Evolutionary conservation across 1,140 invertebrate species (phyloP).

Genomic region (Leptinotarsa texana): DNA sequence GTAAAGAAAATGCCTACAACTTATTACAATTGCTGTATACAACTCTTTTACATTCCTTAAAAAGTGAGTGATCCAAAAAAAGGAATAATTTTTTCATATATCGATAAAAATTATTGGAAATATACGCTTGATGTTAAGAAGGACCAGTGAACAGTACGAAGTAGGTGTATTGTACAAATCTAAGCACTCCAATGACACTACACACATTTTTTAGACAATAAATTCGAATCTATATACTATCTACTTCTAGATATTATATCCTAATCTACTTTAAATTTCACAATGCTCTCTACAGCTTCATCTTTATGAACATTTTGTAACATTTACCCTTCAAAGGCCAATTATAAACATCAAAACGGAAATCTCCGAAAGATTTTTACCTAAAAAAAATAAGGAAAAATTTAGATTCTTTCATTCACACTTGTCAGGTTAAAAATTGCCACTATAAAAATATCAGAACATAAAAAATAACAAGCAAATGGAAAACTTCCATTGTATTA

Average conservation of each 20-base stretch:
- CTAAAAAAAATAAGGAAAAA: neutral
- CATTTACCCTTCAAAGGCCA: conserved; percentile 17
- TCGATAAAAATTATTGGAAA: neutral
- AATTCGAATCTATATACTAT: conserved; percentile 52
- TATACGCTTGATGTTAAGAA: neutral
- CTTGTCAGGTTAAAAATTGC: no score
- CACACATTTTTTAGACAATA: conserved; percentile 51
- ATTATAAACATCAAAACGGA: conserved; percentile 24
- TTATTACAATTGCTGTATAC: neutral
- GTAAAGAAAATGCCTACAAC: neutral
- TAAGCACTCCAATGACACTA: conserved; percentile 54
- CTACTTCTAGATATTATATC: conserved; percentile 52
- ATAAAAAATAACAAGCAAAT: no score
- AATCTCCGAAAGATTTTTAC: conserved; percentile 7
- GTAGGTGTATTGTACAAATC: conserved; percentile 44
- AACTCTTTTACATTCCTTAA: neutral
- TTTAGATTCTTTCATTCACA: neutral
- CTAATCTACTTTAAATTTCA: conserved; percentile 52
- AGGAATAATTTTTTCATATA: neutral
- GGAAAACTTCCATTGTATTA: no score
- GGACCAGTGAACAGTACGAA: conserved; percentile 44
- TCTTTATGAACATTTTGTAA: conserved; percentile 38
- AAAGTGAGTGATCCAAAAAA: neutral
- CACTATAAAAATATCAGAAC: no score
- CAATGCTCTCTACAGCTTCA: conserved; percentile 44